Percentiles rank a stretch among this genome's conserved stretches.
Conservation (phyloP, 1,140 invertebrate species). For the Drosophila pallidifrons region DNA sequence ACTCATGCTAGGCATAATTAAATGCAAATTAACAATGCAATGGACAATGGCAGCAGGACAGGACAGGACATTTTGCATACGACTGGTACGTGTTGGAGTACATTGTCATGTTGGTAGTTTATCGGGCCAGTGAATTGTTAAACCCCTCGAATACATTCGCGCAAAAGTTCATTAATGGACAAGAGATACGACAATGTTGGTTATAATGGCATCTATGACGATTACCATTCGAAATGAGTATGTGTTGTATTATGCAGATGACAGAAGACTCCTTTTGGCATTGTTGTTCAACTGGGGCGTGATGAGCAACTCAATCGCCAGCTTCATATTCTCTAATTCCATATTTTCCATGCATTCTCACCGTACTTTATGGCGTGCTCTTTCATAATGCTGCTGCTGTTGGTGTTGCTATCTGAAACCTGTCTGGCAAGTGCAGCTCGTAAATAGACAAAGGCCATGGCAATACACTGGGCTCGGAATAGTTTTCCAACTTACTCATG, state of each 20-base stretch:
- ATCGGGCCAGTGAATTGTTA: neutral
- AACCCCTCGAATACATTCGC: slow-evolving; percentile 84
- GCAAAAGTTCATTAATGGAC: slow-evolving; percentile 67
- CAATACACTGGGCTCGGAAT: slow-evolving; percentile 2
- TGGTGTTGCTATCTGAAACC: slow-evolving; percentile 5
- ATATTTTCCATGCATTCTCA: slow-evolving; percentile 89
- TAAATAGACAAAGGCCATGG: slow-evolving; percentile 16
- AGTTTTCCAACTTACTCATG: slow-evolving; percentile 12
- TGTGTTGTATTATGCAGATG: slow-evolving; percentile 86
- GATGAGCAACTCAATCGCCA: slow-evolving; percentile 92
- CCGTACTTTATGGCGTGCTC: slow-evolving; percentile 85
- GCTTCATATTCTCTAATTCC: slow-evolving; percentile 92
- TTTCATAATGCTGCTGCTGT: neutral
- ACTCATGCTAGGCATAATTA: slow-evolving; percentile 55
- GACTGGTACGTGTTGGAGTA: neutral
- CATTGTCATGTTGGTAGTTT: slow-evolving; percentile 76
- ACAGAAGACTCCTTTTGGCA: slow-evolving; percentile 42
- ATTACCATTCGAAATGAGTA: slow-evolving; percentile 88
- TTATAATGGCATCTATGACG: slow-evolving; percentile 83
- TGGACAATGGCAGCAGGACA: neutral
- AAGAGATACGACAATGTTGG: neutral
- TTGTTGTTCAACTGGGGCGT: slow-evolving; percentile 89
- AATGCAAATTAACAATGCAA: slow-evolving; percentile 60
- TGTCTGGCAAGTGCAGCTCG: slow-evolving; percentile 22
- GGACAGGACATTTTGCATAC: slow-evolving; percentile 9